Evolutionary conservation across 2,113 vertebrate genomes (phyloP).

Genomic region (Motacilla tschutschensis): DNA sequence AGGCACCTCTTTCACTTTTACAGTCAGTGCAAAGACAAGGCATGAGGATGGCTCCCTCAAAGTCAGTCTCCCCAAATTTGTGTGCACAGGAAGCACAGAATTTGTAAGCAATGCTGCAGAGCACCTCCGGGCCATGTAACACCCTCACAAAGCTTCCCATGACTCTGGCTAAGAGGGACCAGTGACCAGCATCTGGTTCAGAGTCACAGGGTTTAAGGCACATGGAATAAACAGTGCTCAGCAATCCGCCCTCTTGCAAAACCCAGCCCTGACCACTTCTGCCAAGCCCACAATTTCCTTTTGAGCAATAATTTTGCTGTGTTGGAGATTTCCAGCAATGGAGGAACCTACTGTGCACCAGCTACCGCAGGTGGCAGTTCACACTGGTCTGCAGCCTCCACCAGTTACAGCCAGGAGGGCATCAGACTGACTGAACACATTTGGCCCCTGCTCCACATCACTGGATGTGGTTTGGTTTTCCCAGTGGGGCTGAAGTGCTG

Average conservation of each 20-base stretch:
- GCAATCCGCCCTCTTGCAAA: neutral
- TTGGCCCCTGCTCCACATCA: neutral
- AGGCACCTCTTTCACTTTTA: neutral
- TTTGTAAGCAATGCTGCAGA: neutral
- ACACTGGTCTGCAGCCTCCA: neutral
- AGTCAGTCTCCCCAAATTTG: neutral
- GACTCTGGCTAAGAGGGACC: neutral
- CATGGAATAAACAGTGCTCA: neutral
- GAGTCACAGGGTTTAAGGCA: neutral
- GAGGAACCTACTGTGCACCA: neutral
- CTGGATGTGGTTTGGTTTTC: neutral
- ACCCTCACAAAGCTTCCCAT: neutral
- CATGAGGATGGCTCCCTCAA: neutral
- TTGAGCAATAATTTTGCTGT: neutral
- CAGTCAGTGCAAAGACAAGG: neutral
- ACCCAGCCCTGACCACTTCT: neutral
- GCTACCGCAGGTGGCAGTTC: neutral
- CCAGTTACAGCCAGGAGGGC: neutral
- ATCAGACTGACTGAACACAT: neutral
- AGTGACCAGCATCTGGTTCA: neutral
- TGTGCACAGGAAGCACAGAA: neutral
- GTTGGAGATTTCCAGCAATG: neutral
- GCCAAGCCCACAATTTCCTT: neutral
- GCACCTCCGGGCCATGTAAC: neutral
- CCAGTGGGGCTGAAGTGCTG: neutral